phyloP scores from a whole-genome alignment of 64 coral and sea anemone genomes.

The Dendrophyllia cribrosa region DNA sequence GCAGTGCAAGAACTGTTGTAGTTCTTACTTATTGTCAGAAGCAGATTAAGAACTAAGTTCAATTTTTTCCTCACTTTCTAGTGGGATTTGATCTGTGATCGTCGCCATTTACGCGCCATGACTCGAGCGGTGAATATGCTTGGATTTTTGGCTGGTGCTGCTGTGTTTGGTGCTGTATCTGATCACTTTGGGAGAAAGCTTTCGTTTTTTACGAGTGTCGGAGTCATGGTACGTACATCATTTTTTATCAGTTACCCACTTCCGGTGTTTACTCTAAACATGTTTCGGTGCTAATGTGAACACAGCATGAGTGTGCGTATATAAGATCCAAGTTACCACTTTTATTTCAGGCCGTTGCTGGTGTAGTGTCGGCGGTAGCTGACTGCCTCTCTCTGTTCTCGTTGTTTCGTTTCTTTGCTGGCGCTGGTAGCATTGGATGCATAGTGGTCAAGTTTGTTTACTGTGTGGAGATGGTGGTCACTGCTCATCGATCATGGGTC shows the following conservation, averaged over 20 bases:
- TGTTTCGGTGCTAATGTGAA: no score
- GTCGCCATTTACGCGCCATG: constrained; percentile 75
- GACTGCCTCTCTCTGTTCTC: constrained; percentile 86
- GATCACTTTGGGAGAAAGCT: constrained; percentile 85
- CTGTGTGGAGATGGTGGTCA: constrained; percentile 75
- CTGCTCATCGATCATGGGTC: constrained; percentile 59
- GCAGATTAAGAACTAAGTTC: background rate
- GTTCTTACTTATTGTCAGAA: no score
- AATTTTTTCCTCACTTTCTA: constrained; percentile 1
- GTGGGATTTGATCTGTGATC: constrained; percentile 84
- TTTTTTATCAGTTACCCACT: no score
- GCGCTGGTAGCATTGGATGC: constrained; percentile 75
- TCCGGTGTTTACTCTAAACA: no score
- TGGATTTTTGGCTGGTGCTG: constrained; percentile 75
- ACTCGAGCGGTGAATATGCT: constrained; percentile 88
- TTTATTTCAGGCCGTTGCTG: background rate
- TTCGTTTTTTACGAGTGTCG: constrained; percentile 72
- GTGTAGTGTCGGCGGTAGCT: constrained; percentile 51
- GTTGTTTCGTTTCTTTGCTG: constrained; percentile 76
- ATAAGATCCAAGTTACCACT: no score
- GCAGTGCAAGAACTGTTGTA: no score
- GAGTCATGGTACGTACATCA: constrained; percentile 65
- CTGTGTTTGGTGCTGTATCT: constrained; percentile 63
- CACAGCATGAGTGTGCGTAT: no score
- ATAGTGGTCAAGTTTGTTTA: constrained; percentile 81